Conservation (phyloP, 2,797 vertebrate species). For the Hemitrygon akajei region DNA sequence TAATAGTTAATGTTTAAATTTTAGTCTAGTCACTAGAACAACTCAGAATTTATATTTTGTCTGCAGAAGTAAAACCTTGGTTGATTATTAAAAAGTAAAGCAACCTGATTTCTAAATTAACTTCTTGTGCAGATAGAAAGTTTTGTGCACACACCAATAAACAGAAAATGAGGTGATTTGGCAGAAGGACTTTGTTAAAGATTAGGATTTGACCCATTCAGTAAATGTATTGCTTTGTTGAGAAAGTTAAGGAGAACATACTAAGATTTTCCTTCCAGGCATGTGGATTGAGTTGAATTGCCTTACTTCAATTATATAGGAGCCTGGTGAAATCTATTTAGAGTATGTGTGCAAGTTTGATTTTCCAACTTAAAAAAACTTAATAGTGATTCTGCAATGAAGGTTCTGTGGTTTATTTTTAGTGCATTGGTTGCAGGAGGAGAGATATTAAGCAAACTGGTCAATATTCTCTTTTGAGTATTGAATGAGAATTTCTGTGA, state of each 20-base stretch:
- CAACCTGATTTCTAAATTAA: neutral
- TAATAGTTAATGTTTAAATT: neutral
- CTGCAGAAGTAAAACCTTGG: neutral
- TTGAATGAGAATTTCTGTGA: neutral
- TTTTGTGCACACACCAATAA: neutral
- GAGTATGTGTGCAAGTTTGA: too few species aligned
- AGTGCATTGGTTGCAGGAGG: neutral
- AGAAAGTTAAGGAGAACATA: neutral
- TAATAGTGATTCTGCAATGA: neutral
- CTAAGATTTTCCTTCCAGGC: too few species aligned
- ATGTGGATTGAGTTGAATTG: too few species aligned
- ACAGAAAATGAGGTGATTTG: conserved; percentile 7
- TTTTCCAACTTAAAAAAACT: neutral
- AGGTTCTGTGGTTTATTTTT: neutral
- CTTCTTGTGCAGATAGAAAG: neutral
- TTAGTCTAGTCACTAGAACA: neutral
- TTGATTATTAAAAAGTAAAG: neutral
- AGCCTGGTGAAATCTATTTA: too few species aligned
- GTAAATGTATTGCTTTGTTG: neutral
- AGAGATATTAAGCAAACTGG: neutral
- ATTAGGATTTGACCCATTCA: neutral
- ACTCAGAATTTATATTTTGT: neutral
- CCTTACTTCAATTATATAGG: too few species aligned
- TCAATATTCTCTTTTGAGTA: neutral
- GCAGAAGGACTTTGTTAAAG: neutral